A percentile compares a stretch with the other conserved stretches of the same genome.
Conservation (phyloP, 2,797 vertebrate species). For the Cirrhinus molitorella region DNA sequence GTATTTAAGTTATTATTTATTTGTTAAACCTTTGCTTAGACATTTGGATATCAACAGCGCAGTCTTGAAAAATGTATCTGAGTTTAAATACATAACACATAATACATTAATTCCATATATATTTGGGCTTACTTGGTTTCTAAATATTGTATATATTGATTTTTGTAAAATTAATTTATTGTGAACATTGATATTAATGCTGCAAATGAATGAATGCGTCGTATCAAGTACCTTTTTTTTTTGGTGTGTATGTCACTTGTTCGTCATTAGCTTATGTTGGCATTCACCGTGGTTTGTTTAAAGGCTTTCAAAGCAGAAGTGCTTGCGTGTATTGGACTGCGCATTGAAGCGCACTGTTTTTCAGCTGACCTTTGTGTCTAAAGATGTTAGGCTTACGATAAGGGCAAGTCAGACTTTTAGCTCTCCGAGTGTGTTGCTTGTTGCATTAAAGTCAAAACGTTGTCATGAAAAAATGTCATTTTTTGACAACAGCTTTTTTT, state of each 20-base stretch:
- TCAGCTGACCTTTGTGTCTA: constrained; percentile 58
- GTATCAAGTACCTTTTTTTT: background rate
- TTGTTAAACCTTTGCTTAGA: background rate
- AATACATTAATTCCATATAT: background rate
- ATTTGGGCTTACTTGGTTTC: background rate
- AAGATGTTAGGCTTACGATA: constrained; percentile 54
- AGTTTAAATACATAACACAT: background rate
- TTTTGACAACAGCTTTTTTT: background rate
- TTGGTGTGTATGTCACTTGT: background rate
- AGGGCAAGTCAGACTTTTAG: constrained; percentile 48
- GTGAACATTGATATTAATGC: too few species aligned
- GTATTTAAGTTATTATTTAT: background rate
- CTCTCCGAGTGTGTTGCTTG: constrained; percentile 19
- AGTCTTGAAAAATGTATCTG: background rate
- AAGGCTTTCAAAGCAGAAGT: constrained; percentile 15
- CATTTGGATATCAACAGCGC: background rate
- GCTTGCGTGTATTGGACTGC: constrained; percentile 26
- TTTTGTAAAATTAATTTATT: too few species aligned
- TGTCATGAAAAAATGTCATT: background rate
- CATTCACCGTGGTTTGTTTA: background rate
- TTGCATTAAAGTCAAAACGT: constrained; percentile 38
- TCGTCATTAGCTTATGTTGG: background rate
- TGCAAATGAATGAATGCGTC: background rate
- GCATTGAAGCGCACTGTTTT: constrained; percentile 45
- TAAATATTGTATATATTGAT: background rate